phyloP scores from a whole-genome alignment of 2,797 vertebrate genomes.

The Leuciscus waleckii region DNA sequence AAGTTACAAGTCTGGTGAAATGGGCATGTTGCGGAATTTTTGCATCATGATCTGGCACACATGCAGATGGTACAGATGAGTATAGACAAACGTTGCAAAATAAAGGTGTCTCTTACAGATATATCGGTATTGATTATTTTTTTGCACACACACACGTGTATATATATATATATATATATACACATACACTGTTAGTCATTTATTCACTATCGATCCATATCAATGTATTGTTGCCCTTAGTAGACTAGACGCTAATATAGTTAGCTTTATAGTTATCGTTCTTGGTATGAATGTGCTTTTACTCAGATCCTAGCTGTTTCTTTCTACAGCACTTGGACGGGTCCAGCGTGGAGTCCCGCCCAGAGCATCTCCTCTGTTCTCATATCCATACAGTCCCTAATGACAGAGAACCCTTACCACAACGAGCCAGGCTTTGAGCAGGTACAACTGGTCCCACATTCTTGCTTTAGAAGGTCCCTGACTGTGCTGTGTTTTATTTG shows the following conservation, averaged over 20 bases:
- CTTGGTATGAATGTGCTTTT: neutral
- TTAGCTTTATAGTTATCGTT: neutral
- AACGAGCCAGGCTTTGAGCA: constrained; percentile 98
- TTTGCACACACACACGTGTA: no score
- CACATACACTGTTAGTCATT: neutral
- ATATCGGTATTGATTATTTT: no score
- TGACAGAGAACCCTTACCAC: constrained; percentile 99
- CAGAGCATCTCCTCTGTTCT: constrained; percentile 98
- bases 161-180: no score
- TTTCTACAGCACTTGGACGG: constrained; percentile 91
- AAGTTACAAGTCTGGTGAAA: neutral
- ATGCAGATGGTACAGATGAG: no score
- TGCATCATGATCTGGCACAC: no score
- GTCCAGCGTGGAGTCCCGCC: constrained; percentile 97
- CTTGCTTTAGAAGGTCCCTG: neutral
- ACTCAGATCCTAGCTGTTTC: neutral
- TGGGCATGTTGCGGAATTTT: neutral
- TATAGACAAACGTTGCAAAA: no score
- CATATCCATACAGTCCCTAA: constrained; percentile 98
- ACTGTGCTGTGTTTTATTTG: neutral
- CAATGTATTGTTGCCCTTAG: neutral
- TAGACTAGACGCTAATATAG: neutral
- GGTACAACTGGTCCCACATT: constrained; percentile 73
- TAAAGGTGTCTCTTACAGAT: no score
- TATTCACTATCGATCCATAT: neutral